Conservation (phyloP, 2,888 invertebrate genomes). For the Microctonus hyperodae region DNA sequence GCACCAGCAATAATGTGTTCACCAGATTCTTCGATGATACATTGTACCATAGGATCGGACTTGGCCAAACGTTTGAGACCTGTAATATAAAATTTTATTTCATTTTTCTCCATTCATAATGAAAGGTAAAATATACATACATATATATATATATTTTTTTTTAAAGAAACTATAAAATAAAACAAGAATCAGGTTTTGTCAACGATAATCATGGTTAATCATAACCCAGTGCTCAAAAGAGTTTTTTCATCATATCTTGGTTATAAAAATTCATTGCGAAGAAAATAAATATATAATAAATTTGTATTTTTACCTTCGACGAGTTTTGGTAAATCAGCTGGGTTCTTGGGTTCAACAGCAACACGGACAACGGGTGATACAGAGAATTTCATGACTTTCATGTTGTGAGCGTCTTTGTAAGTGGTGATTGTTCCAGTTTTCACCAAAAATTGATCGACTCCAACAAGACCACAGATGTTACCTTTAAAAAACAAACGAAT, state of each 20-base stretch:
- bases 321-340: slow-evolving; percentile 98
- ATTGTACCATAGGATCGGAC: slow-evolving; percentile 99
- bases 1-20: slow-evolving; percentile 99
- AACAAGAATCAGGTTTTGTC: slow-evolving; percentile 51
- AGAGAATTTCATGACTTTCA: slow-evolving; percentile 99
- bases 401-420: slow-evolving; percentile 99
- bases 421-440: slow-evolving; percentile 99
- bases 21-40: slow-evolving; percentile 98
- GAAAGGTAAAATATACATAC: too few relatives aligned
- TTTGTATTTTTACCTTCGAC: slow-evolving; percentile 74
- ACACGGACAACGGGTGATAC: slow-evolving; percentile 99
- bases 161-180: neutral
- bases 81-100: slow-evolving; percentile 35
- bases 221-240: slow-evolving; percentile 61
- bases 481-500: slow-evolving; percentile 61
- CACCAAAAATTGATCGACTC: slow-evolving; percentile 99
- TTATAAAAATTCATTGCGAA: neutral
- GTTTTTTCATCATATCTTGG: slow-evolving; percentile 51
- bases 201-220: slow-evolving; percentile 56
- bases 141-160: too few relatives aligned
- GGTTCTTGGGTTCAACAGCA: slow-evolving; percentile 99
- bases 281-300: neutral
- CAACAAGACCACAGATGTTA: slow-evolving; percentile 99
- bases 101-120: neutral
- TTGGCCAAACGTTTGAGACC: slow-evolving; percentile 98